Evolutionary conservation across 2,888 invertebrate species (phyloP).

Genomic region (Volucella bombylans): DNA sequence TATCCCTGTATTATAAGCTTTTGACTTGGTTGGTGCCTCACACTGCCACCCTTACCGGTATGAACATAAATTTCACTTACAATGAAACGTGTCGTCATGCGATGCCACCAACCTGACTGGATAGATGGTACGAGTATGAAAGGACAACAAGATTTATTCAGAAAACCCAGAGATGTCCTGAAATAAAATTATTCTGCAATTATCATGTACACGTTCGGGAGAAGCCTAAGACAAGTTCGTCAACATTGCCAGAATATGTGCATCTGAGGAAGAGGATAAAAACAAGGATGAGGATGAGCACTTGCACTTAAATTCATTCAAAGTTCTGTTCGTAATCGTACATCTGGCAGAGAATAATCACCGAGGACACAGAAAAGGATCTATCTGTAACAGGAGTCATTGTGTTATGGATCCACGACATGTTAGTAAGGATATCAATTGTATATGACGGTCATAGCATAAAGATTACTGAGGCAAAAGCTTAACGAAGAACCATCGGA

Average conservation of each 20-base stretch:
- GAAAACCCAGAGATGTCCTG: conserved; percentile 8
- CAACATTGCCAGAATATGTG: conserved; percentile 27
- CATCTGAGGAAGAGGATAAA: not conserved
- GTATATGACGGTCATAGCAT: conserved; percentile 38
- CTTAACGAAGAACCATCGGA: not conserved
- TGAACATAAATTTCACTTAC: conserved; percentile 28
- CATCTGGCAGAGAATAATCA: conserved; percentile 39
- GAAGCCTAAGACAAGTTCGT: conserved; percentile 50
- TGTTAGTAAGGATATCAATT: conserved; percentile 55
- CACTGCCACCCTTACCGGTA: not conserved
- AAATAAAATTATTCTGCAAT: conserved; percentile 41
- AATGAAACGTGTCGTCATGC: not conserved
- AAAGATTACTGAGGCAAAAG: conserved; percentile 21
- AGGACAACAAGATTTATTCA: not conserved
- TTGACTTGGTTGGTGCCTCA: not conserved
- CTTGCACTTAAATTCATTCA: too few relatives aligned
- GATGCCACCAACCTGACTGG: conserved; percentile 5
- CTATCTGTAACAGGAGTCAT: not conserved
- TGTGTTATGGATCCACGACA: conserved; percentile 1
- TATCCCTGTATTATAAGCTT: conserved; percentile 33
- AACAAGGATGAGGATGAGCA: not conserved
- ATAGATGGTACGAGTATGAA: conserved; percentile 30
- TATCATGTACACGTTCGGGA: conserved; percentile 15
- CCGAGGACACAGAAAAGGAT: not conserved
- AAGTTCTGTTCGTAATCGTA: conserved; percentile 1